Conservation (phyloP, 2,888 invertebrate species). For the Rotaria magnacalcarata region DNA sequence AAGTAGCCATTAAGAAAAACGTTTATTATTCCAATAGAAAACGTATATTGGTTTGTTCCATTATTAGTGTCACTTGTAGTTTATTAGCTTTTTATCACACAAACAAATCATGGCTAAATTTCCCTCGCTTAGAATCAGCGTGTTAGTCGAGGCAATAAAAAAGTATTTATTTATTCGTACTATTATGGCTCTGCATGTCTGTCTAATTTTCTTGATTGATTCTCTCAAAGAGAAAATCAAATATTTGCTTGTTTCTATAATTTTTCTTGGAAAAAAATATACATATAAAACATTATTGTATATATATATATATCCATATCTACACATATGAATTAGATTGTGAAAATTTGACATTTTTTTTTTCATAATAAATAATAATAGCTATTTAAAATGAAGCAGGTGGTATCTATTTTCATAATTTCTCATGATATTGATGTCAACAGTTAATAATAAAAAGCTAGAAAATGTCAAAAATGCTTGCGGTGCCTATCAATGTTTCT, state of each 20-base stretch:
- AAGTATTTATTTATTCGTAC: background rate
- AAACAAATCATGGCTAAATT: background rate
- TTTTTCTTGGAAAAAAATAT: background rate
- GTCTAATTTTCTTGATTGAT: background rate
- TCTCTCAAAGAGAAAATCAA: background rate
- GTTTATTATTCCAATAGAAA: too few species aligned
- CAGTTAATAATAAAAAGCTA: too few species aligned
- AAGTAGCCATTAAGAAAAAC: too few species aligned
- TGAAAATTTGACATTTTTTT: too few species aligned
- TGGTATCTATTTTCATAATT: background rate
- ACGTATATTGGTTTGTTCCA: too few species aligned
- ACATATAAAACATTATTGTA: background rate
- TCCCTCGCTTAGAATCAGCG: background rate
- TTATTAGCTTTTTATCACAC: background rate
- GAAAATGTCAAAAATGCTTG: too few species aligned
- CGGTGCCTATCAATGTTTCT: background rate
- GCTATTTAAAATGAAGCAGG: background rate
- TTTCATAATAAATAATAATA: background rate
- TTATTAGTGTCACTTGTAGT: too few species aligned
- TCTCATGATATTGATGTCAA: background rate
- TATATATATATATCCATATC: too few species aligned
- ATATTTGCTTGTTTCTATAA: background rate
- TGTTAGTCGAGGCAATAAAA: background rate
- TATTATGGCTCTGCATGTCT: background rate
- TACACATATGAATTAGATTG: background rate